Conservation (phyloP, 2,797 vertebrate species). For the Lophotriccus pileatus region DNA sequence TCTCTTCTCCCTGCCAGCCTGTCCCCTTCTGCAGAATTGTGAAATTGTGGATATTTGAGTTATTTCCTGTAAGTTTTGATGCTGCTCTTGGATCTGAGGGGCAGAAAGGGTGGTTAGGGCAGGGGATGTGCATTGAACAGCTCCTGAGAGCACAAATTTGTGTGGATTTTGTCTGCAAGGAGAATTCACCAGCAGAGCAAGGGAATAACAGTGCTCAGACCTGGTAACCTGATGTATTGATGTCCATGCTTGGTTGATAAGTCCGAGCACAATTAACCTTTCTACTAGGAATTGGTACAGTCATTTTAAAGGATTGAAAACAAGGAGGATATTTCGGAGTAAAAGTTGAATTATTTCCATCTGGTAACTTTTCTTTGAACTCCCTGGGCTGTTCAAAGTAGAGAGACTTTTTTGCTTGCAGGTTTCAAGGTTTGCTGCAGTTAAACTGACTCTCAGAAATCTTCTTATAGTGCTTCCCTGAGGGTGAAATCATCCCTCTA, state of each 20-base stretch:
- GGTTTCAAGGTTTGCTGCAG: neutral
- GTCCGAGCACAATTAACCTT: neutral
- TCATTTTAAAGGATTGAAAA: neutral
- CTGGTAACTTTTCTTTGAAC: neutral
- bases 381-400: neutral
- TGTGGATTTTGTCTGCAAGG: neutral
- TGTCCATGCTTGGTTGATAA: neutral
- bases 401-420: neutral
- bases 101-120: neutral
- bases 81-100: neutral
- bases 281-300: neutral
- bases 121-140: neutral
- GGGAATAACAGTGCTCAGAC: neutral
- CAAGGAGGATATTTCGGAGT: neutral
- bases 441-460: neutral
- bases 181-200: neutral
- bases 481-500: neutral
- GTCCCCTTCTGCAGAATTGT: neutral
- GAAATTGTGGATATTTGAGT: neutral
- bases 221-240: neutral
- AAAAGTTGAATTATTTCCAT: neutral
- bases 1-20: neutral
- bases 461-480: neutral
- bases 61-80: neutral
- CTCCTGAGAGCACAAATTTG: neutral